Percentiles rank a stretch among this genome's conserved stretches.
Evolutionary conservation across 2,888 invertebrate genomes (phyloP).

Genomic region (Rotaria sp.): DNA sequence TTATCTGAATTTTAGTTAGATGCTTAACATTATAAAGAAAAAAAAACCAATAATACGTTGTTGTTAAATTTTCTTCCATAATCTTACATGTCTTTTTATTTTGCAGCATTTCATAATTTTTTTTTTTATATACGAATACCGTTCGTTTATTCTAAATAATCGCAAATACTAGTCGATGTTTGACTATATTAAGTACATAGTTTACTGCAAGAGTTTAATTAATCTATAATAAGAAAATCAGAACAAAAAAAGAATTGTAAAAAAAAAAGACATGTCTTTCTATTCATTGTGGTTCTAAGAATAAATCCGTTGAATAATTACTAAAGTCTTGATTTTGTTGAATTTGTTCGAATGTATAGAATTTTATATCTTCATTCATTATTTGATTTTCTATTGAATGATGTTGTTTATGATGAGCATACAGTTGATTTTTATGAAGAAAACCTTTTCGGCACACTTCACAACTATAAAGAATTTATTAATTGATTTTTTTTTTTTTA

Average conservation of each 20-base stretch:
- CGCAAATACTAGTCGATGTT: background rate
- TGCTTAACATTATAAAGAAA: too few relatives aligned
- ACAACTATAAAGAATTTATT: background rate
- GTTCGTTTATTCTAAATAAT: background rate
- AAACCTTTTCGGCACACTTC: slow-evolving; percentile 36
- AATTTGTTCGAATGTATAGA: background rate
- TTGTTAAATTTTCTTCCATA: too few relatives aligned
- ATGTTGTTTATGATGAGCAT: slow-evolving; percentile 31
- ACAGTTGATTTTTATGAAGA: slow-evolving; percentile 35
- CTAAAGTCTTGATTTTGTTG: background rate
- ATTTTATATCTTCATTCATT: background rate
- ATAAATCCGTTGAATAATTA: background rate
- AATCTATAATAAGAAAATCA: background rate
- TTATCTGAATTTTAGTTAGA: too few relatives aligned
- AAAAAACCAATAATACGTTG: too few relatives aligned
- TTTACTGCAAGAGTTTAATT: background rate
- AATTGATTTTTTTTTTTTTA: too few relatives aligned
- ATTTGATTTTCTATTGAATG: slow-evolving; percentile 11
- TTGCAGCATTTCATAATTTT: background rate
- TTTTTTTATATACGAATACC: background rate
- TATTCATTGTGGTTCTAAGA: background rate
- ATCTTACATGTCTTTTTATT: too few relatives aligned
- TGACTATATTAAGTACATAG: background rate
- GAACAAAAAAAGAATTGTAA: too few relatives aligned
- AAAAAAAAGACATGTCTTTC: background rate